These are phyloP conservation scores for Aphelenchoides fujianensis DNA, from an alignment of 1,140 invertebrate genomes.

Conservation along the genomic window DNA sequence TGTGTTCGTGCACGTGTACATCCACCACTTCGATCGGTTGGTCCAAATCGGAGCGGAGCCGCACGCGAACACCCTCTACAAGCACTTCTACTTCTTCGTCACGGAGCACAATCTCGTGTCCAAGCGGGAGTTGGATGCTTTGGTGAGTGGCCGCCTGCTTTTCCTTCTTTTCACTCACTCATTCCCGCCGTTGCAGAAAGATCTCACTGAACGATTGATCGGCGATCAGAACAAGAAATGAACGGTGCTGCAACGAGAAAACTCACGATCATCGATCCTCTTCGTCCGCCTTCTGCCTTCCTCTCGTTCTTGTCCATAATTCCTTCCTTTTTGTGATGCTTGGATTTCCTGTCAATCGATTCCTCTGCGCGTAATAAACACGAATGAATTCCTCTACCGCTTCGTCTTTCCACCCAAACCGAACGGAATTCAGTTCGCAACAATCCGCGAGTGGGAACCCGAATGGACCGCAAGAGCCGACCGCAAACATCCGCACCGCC, in stretches of 20 bases:
- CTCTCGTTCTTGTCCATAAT: too few species aligned
- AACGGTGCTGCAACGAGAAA: slow-evolving; percentile 4
- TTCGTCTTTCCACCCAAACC: too few species aligned
- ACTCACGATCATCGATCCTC: neutral
- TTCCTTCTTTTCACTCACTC: neutral
- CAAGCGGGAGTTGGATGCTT: slow-evolving; percentile 80
- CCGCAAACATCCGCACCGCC: too few species aligned
- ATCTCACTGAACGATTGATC: slow-evolving; percentile 37
- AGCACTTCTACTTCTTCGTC: slow-evolving; percentile 93
- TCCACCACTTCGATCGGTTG: slow-evolving; percentile 89
- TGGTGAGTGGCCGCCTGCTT: slow-evolving; percentile 62
- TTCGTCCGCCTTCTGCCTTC: neutral
- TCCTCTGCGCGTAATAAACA: too few species aligned
- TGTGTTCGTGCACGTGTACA: slow-evolving; percentile 94
- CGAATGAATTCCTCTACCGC: too few species aligned
- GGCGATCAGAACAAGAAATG: slow-evolving; percentile 18
- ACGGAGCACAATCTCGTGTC: slow-evolving; percentile 81
- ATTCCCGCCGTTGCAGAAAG: slow-evolving; percentile 28
- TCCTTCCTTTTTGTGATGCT: too few species aligned
- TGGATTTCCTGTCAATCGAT: too few species aligned
- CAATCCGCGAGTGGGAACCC: too few species aligned
- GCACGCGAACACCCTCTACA: slow-evolving; percentile 92
- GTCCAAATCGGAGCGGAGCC: slow-evolving; percentile 78
- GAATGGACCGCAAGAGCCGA: too few species aligned
- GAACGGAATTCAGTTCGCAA: too few species aligned